Conservation (phyloP, 1,140 invertebrate species). For the Penaeus indicus region DNA sequence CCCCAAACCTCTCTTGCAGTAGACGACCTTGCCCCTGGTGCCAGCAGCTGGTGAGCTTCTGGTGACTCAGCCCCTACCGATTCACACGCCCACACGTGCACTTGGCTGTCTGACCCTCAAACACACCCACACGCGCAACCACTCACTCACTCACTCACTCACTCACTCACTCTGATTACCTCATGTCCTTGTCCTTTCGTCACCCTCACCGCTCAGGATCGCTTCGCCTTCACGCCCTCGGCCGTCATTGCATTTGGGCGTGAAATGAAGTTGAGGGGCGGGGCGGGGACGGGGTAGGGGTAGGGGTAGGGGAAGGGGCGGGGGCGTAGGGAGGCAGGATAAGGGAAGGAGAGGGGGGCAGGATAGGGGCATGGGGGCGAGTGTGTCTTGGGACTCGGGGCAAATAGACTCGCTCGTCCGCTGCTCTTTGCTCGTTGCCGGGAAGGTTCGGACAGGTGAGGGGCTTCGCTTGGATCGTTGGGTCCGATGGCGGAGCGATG, state of each 20-base stretch:
- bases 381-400: no score
- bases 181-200: not conserved
- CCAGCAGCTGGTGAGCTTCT: constrained; percentile 29
- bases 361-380: no score
- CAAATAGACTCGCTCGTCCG: no score
- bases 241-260: not conserved
- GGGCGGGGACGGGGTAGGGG: no score
- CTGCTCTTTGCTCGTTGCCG: no score
- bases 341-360: no score
- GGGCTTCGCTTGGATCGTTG: no score
- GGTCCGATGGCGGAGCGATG: no score
- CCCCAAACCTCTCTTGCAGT: not conserved
- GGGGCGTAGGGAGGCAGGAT: no score
- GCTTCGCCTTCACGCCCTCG: not conserved
- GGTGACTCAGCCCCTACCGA: constrained; percentile 1
- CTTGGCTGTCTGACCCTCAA: not conserved
- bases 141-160: not conserved
- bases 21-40: constrained; percentile 37
- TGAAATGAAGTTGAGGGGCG: no score
- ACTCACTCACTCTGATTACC: not conserved
- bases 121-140: not conserved
- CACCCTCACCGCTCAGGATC: not conserved
- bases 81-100: constrained; percentile 21
- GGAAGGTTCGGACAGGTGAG: no score
- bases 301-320: no score